phyloP scores from a whole-genome alignment of 2,797 vertebrate species.

The Mus minutoides region DNA sequence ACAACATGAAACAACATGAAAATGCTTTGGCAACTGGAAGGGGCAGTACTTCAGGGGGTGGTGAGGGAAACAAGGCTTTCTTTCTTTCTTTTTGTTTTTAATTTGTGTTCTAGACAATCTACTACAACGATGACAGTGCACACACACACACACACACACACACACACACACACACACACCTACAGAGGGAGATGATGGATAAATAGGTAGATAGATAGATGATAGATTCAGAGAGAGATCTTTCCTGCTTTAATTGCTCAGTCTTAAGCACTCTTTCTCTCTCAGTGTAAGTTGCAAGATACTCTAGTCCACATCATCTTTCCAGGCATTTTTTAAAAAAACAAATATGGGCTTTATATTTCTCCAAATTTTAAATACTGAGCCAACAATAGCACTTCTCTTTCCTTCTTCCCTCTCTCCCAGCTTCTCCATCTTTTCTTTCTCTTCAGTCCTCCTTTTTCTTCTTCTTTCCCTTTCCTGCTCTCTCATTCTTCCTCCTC shows the following conservation, averaged over 20 bases:
- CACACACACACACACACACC: not conserved
- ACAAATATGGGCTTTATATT: not conserved
- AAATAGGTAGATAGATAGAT: not conserved
- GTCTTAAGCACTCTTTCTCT: not conserved
- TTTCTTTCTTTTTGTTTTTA: not conserved
- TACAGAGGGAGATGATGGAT: too few species aligned
- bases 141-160: too few species aligned
- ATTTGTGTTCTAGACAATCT: not conserved
- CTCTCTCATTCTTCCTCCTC: not conserved
- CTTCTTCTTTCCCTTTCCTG: not conserved
- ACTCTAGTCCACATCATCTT: not conserved
- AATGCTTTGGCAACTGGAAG: not conserved
- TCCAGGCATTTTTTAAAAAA: not conserved
- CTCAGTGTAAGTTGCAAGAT: not conserved
- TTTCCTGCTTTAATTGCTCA: not conserved
- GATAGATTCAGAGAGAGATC: not conserved
- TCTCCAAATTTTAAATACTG: not conserved
- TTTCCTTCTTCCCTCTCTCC: not conserved
- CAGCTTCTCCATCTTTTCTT: not conserved
- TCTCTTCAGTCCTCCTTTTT: not conserved
- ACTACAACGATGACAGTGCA: not conserved
- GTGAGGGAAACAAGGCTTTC: not conserved
- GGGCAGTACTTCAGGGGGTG: not conserved
- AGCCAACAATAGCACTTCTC: not conserved
- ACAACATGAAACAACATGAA: fast-evolving